These are phyloP conservation scores for Sitta europaea DNA, from an alignment of 2,113 vertebrate species.

Conservation along the genomic window DNA sequence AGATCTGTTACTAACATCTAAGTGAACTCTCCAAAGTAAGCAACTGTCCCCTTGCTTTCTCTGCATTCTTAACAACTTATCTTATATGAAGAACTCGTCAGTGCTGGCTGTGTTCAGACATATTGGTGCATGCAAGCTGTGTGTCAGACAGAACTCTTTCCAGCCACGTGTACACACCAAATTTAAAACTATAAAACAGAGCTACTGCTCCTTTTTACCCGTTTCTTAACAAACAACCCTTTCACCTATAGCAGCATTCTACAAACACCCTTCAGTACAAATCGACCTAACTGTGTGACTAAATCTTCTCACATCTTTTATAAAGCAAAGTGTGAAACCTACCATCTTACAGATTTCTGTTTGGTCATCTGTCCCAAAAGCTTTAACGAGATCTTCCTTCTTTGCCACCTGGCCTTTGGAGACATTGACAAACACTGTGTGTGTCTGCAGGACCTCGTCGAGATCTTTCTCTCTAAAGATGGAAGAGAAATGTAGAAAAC, in stretches of 20 bases:
- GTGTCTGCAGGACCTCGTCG: constrained; percentile 93
- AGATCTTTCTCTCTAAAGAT: constrained; percentile 89
- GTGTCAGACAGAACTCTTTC: neutral
- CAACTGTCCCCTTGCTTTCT: neutral
- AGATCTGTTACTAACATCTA: neutral
- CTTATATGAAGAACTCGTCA: neutral
- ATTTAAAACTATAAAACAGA: neutral
- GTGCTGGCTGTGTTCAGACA: neutral
- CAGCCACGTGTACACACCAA: neutral
- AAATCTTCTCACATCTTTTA: neutral
- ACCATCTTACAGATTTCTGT: constrained; percentile 96
- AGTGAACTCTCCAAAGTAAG: neutral
- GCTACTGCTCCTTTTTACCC: neutral
- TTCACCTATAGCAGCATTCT: neutral
- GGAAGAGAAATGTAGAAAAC: neutral
- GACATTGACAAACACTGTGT: constrained; percentile 92
- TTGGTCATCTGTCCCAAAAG: constrained; percentile 89
- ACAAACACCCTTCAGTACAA: neutral
- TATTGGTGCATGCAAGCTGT: rapidly evolving
- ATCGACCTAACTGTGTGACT: rapidly evolving
- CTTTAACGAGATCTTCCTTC: constrained; percentile 86
- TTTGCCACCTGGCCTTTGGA: constrained; percentile 95
- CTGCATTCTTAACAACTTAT: neutral
- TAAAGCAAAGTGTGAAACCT: neutral
- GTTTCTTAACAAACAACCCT: neutral